Evolutionary conservation across 2,113 vertebrate genomes (phyloP).

Genomic region (Nymphicus hollandicus): DNA sequence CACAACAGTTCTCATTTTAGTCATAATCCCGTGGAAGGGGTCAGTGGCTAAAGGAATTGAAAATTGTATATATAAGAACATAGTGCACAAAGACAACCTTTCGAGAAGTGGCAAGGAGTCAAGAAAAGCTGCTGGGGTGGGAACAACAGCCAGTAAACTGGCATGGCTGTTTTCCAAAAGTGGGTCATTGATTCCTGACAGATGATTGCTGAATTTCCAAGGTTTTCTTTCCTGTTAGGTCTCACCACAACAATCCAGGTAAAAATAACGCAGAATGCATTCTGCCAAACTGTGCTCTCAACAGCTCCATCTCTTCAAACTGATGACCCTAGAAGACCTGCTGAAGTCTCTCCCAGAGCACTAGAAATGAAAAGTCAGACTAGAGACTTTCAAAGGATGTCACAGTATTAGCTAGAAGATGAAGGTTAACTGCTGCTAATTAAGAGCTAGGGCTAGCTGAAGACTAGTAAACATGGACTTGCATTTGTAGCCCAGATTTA

Average conservation of each 20-base stretch:
- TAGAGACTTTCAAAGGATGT: background rate
- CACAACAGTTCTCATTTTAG: background rate
- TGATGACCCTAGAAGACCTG: background rate
- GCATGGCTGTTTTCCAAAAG: background rate
- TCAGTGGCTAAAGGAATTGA: background rate
- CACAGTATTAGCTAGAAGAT: background rate
- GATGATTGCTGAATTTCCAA: background rate
- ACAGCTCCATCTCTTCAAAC: background rate
- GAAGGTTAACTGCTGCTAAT: background rate
- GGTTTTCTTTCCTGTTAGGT: background rate
- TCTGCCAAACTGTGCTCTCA: background rate
- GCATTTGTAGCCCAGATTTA: background rate
- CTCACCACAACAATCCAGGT: background rate
- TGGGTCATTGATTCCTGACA: background rate
- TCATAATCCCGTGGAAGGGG: background rate
- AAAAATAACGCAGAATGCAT: background rate
- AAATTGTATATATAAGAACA: background rate
- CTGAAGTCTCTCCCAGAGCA: background rate
- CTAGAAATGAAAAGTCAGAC: background rate
- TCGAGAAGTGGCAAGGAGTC: background rate
- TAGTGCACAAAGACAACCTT: background rate
- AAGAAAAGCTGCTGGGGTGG: background rate
- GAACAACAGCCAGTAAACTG: background rate
- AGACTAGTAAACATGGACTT: background rate
- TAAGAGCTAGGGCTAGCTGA: background rate